Evolutionary conservation across 2,888 invertebrate genomes (phyloP).

Genomic region (Luperina testacea): DNA sequence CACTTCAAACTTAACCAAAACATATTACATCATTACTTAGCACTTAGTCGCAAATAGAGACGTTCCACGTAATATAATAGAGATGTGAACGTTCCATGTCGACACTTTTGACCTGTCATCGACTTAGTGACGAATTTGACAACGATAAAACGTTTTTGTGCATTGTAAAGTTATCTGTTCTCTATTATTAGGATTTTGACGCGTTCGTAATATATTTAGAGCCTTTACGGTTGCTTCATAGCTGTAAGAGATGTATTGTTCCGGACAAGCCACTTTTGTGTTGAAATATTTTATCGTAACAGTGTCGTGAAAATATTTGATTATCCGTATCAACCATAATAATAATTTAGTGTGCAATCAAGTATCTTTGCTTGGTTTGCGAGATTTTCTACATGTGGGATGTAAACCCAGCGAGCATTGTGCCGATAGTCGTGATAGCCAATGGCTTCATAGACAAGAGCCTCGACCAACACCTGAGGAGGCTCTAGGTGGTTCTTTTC

Average conservation of each 20-base stretch:
- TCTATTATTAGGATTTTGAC: slow-evolving; percentile 64
- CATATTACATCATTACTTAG: slow-evolving; percentile 74
- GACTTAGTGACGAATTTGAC: slow-evolving; percentile 68
- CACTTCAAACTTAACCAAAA: slow-evolving; percentile 49
- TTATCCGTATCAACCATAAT: background rate
- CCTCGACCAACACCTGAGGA: background rate
- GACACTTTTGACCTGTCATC: slow-evolving; percentile 66
- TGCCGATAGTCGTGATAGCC: too few species aligned
- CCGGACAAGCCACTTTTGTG: background rate
- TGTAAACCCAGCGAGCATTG: background rate
- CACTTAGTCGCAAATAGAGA: slow-evolving; percentile 76
- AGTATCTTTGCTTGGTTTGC: background rate
- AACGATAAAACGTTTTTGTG: slow-evolving; percentile 67
- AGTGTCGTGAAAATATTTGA: background rate
- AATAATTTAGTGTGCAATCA: background rate
- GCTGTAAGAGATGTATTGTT: slow-evolving; percentile 15
- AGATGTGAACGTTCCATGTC: slow-evolving; percentile 72
- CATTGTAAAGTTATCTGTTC: slow-evolving; percentile 65
- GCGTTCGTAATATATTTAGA: slow-evolving; percentile 59
- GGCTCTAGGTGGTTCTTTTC: background rate
- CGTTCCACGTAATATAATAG: slow-evolving; percentile 68
- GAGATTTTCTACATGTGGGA: background rate
- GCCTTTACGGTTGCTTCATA: slow-evolving; percentile 32
- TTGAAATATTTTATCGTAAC: slow-evolving; percentile 5
- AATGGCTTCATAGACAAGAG: background rate